A percentile compares a stretch with the other conserved stretches of the same genome.
phyloP scores from a whole-genome alignment of 2,113 vertebrate genomes.

The Ceyx melanurus region DNA sequence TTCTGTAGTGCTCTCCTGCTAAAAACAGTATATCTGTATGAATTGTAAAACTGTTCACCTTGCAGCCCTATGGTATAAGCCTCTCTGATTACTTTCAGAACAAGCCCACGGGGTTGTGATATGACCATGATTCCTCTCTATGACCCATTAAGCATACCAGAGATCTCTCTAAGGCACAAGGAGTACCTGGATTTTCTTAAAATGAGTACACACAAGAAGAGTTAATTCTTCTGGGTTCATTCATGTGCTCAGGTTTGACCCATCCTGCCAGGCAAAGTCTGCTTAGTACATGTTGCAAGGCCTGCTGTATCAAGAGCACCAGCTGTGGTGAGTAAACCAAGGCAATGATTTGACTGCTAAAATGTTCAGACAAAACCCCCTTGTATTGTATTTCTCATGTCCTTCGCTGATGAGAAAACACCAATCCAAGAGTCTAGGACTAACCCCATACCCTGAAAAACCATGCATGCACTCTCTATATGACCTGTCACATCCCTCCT shows the following conservation, averaged over 20 bases:
- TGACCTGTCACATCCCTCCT: constrained; percentile 26
- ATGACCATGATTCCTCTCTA: background rate
- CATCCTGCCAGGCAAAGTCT: background rate
- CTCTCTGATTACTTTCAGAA: background rate
- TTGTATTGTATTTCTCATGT: constrained; percentile 1
- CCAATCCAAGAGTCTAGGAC: background rate
- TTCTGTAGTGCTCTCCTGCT: background rate
- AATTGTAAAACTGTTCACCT: background rate
- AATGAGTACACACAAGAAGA: background rate
- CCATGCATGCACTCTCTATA: background rate
- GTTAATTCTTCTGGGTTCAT: constrained; percentile 2
- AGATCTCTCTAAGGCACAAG: background rate
- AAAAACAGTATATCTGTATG: background rate
- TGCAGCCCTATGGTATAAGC: background rate
- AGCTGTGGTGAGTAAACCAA: constrained; percentile 26
- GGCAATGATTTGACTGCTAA: constrained; percentile 23
- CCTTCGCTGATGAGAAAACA: constrained; percentile 54
- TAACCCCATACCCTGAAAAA: background rate
- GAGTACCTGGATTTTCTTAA: background rate
- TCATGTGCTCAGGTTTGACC: background rate
- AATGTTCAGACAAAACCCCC: constrained; percentile 18
- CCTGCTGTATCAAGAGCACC: constrained; percentile 18
- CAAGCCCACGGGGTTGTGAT: background rate
- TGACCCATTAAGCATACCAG: background rate
- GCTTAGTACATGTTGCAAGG: background rate